Conservation (phyloP, 2,113 vertebrate genomes). For the Lagopus muta region DNA sequence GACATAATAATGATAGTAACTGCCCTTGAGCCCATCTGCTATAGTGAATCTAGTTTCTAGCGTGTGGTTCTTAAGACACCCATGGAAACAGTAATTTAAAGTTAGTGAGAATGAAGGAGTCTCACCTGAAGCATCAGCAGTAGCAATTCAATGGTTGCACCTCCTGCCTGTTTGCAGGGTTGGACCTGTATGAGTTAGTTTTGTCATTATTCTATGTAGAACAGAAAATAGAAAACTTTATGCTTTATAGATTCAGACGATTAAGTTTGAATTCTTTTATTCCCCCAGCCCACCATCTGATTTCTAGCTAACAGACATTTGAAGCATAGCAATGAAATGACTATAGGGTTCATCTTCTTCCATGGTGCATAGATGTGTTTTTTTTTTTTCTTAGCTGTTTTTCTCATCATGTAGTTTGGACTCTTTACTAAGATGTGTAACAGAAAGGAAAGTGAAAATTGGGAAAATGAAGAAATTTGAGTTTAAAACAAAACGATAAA, state of each 20-base stretch:
- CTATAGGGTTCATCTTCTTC: not conserved
- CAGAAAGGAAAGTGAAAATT: not conserved
- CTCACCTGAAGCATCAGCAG: fast-evolving
- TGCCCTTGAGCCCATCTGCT: not conserved
- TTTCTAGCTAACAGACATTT: not conserved
- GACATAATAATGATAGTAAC: not conserved
- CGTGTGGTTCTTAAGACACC: not conserved
- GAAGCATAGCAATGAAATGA: not conserved
- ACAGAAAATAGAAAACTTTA: not conserved
- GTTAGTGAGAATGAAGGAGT: not conserved
- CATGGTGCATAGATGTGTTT: not conserved
- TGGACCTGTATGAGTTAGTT: not conserved
- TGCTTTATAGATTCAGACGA: not conserved
- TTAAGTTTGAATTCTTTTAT: not conserved
- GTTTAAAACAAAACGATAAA: not conserved
- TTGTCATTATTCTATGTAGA: not conserved
- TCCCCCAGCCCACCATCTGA: not conserved
- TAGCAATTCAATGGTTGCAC: not conserved
- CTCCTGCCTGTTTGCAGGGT: not conserved
- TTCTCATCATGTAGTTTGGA: slow-evolving; percentile 26
- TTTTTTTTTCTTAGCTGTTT: not conserved
- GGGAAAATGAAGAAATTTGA: not conserved
- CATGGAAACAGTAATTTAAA: not conserved
- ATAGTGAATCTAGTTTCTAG: not conserved
- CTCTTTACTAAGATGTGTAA: not conserved